Percentiles rank a stretch among this genome's conserved stretches.
phyloP scores from a whole-genome alignment of 2,888 invertebrate genomes.

The Eupeodes latifasciatus region DNA sequence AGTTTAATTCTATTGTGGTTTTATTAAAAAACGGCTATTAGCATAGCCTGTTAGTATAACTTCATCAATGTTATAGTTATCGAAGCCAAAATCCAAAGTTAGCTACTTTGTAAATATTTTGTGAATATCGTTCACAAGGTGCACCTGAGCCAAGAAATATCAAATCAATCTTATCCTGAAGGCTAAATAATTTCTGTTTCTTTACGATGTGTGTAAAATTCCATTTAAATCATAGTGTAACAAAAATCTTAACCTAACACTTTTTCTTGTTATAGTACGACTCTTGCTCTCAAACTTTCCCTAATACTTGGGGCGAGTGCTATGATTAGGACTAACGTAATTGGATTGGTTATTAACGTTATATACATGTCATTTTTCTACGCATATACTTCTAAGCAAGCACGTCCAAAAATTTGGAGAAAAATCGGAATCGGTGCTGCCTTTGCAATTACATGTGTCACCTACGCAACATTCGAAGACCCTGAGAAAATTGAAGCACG shows the following conservation, averaged over 20 bases:
- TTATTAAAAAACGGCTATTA: too few relatives aligned
- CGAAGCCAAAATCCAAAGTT: too few relatives aligned
- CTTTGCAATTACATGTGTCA: constrained; percentile 86
- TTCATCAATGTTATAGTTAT: too few relatives aligned
- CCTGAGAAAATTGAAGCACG: constrained; percentile 88
- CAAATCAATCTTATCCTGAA: too few relatives aligned
- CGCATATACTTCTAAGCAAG: constrained; percentile 86
- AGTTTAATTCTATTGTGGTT: too few relatives aligned
- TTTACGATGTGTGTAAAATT: too few relatives aligned
- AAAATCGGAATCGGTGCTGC: constrained; percentile 86
- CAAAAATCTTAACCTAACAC: neutral
- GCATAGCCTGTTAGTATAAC: too few relatives aligned
- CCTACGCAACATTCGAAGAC: constrained; percentile 88
- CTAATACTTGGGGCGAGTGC: constrained; percentile 89
- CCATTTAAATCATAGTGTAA: too few relatives aligned
- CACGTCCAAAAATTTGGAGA: constrained; percentile 85
- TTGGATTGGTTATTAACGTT: constrained; percentile 89
- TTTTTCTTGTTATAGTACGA: constrained; percentile 85
- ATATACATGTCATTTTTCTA: constrained; percentile 89
- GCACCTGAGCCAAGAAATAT: too few relatives aligned
- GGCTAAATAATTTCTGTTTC: too few relatives aligned
- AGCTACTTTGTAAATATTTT: too few relatives aligned
- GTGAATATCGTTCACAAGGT: too few relatives aligned
- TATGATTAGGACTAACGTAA: constrained; percentile 91
- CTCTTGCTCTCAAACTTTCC: constrained; percentile 91